Percentiles rank a stretch among this genome's conserved stretches.
Evolutionary conservation across 2,113 vertebrate species (phyloP).

Genomic region (Pomatostomus ruficeps): DNA sequence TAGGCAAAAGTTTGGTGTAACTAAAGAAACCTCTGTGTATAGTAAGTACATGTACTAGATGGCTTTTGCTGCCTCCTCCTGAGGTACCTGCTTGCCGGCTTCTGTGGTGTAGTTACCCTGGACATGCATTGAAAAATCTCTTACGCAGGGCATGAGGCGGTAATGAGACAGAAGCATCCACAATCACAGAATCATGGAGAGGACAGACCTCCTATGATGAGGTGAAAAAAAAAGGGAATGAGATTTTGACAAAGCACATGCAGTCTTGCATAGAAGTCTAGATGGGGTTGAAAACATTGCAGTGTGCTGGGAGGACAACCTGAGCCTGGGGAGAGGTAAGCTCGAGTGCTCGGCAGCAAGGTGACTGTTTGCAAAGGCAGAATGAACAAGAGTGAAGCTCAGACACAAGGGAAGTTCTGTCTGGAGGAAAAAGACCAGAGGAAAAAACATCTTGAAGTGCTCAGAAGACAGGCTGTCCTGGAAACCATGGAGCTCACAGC

Average conservation of each 20-base stretch:
- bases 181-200: neutral
- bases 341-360: neutral
- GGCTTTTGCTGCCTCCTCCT: neutral
- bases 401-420: neutral
- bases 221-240: neutral
- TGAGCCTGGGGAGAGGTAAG: rapidly evolving
- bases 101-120: neutral
- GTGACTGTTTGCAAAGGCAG: neutral
- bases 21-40: neutral
- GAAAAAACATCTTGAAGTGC: neutral
- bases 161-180: neutral
- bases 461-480: neutral
- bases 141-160: too few species aligned
- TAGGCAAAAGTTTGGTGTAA: neutral
- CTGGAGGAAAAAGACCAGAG: neutral
- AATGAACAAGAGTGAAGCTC: neutral
- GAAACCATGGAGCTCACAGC: neutral
- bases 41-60: neutral
- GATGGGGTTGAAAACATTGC: neutral
- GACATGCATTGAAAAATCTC: neutral
- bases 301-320: neutral
- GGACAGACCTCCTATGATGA: neutral
- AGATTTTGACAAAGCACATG: neutral
- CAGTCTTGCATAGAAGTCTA: neutral
- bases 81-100: neutral